Conservation (phyloP, 53 echinoderm and acorn worm species). For the Arbacia lixula region DNA sequence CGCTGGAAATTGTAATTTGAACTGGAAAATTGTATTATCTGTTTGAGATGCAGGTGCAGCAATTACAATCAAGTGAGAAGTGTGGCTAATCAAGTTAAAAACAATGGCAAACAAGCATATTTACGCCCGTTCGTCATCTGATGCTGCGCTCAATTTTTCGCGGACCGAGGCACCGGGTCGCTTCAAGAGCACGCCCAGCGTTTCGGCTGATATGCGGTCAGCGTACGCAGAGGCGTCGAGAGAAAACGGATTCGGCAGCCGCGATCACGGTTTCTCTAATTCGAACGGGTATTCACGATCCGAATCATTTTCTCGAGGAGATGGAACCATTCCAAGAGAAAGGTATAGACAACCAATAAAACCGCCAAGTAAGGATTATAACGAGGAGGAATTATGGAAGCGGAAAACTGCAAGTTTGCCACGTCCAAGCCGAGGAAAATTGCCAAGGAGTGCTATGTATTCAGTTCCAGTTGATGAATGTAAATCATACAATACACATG, state of each 20-base stretch:
- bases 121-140: conserved; percentile 37
- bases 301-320: neutral
- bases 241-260: conserved; percentile 17
- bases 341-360: neutral
- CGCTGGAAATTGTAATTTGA: too few species aligned
- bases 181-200: conserved; percentile 11
- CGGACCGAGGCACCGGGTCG: conserved; percentile 14
- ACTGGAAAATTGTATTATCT: too few species aligned
- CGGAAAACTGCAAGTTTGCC: conserved; percentile 56
- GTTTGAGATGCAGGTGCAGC: too few species aligned
- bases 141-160: conserved; percentile 29
- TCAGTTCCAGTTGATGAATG: conserved; percentile 9
- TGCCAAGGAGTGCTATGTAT: conserved; percentile 17
- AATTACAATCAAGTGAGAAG: too few species aligned
- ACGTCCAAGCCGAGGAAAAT: conserved; percentile 15
- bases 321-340: conserved; percentile 25
- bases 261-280: neutral
- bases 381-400: conserved; percentile 34
- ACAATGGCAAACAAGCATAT: conserved; percentile 12
- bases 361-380: neutral
- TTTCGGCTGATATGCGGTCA: conserved; percentile 46
- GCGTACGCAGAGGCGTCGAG: conserved; percentile 33
- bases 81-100: too few species aligned
- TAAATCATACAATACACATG: conserved; percentile 30
- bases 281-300: conserved; percentile 25